Conservation (phyloP, 2,888 invertebrate genomes). For the Gerris lacustris region DNA sequence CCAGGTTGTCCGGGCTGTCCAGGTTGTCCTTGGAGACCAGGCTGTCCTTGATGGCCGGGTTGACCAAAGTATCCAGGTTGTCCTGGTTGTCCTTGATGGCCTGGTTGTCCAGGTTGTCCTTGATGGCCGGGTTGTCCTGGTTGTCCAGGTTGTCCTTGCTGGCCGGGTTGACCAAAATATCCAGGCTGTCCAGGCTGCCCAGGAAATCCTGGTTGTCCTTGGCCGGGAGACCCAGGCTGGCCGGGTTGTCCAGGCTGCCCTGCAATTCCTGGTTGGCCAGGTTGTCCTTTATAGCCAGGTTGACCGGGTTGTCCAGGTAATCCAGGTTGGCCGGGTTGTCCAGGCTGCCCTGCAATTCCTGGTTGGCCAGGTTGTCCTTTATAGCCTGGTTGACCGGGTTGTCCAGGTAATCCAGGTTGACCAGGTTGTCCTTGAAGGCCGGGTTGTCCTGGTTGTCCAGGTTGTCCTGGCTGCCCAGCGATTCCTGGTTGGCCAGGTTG, state of each 20-base stretch:
- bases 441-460: not conserved
- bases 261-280: conserved; percentile 14
- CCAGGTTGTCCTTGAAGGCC: conserved; percentile 13
- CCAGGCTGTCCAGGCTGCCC: not conserved
- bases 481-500: conserved; percentile 18
- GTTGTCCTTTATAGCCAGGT: conserved; percentile 19
- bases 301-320: conserved; percentile 18
- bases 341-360: conserved; percentile 14
- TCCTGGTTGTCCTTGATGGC: not conserved
- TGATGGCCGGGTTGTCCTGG: conserved; percentile 16
- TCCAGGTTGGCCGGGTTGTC: conserved; percentile 17
- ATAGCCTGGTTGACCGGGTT: conserved; percentile 20
- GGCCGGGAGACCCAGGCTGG: conserved; percentile 9
- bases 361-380: conserved; percentile 16
- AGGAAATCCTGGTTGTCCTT: not conserved
- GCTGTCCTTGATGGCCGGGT: conserved; percentile 15
- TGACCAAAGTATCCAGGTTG: not conserved
- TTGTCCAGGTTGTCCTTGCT: not conserved
- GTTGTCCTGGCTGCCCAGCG: conserved; percentile 15
- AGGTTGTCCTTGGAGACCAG: conserved; percentile 30
- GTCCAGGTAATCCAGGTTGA: conserved; percentile 22
- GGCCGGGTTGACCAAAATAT: conserved; percentile 6
- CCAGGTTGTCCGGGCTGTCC: not conserved
- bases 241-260: conserved; percentile 29
- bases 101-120: not conserved